phyloP scores from a whole-genome alignment of 2,113 vertebrate genomes.

The Laticauda laticaudata region DNA sequence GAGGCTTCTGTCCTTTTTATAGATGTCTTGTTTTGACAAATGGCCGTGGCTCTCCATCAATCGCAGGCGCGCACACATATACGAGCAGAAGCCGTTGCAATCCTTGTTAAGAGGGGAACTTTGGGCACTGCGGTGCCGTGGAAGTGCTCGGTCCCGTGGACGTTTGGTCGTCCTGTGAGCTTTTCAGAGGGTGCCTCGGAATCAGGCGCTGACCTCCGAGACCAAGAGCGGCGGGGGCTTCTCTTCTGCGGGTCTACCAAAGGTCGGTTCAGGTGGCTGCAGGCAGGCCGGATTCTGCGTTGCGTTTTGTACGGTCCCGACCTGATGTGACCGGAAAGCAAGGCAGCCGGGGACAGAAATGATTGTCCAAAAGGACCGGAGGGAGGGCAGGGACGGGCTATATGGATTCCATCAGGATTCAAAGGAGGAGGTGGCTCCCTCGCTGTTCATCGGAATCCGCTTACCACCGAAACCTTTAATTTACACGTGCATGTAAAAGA shows the following conservation, averaged over 20 bases:
- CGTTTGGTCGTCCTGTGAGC: not conserved
- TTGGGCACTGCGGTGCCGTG: not conserved
- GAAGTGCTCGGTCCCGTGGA: not conserved
- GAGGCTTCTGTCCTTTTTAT: slow-evolving; percentile 52
- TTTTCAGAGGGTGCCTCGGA: not conserved
- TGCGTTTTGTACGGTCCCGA: no score
- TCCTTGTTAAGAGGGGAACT: not conserved
- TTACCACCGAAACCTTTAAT: not conserved
- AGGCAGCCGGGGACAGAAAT: no score
- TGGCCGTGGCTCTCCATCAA: not conserved
- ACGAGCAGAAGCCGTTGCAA: not conserved
- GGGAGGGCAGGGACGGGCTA: not conserved
- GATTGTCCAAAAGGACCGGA: no score
- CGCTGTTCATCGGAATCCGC: not conserved
- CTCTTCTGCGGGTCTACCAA: not conserved
- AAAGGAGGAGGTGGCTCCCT: not conserved
- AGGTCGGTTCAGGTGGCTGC: not conserved
- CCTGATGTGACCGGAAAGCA: not conserved
- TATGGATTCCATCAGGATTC: not conserved
- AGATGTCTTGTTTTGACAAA: slow-evolving; percentile 57
- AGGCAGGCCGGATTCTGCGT: not conserved
- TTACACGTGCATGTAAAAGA: not conserved
- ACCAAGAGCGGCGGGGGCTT: not conserved
- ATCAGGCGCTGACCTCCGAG: not conserved
- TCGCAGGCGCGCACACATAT: not conserved